Evolutionary conservation across 1,140 invertebrate genomes (phyloP).

Genomic region (Plodia interpunctella): DNA sequence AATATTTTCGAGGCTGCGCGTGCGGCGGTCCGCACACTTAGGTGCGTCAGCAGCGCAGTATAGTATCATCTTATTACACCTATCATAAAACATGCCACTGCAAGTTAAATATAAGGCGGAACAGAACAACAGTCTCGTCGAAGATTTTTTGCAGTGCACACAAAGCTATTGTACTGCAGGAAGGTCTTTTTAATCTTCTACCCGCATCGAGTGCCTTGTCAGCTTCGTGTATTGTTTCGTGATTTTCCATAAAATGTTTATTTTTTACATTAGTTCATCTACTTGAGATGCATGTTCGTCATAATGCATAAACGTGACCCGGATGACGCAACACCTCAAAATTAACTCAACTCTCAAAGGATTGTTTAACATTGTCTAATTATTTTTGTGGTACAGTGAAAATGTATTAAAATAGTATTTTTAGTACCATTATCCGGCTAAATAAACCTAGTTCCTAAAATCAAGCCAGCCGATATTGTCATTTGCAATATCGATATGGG

Average conservation of each 20-base stretch:
- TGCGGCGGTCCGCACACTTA: constrained; percentile 41
- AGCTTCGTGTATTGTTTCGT: constrained; percentile 13
- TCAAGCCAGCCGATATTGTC: neutral
- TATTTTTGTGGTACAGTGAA: no score
- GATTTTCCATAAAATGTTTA: neutral
- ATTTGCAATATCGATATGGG: constrained; percentile 10
- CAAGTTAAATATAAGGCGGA: constrained; percentile 4
- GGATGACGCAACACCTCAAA: constrained; percentile 28
- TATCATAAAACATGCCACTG: constrained; percentile 3
- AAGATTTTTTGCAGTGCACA: neutral
- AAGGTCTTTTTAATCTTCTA: constrained; percentile 35
- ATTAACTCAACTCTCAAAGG: no score
- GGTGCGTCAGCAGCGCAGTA: constrained; percentile 24
- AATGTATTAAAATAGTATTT: no score
- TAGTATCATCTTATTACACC: constrained; percentile 8
- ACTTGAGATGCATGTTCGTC: neutral
- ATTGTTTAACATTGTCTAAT: no score
- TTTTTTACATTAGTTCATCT: neutral
- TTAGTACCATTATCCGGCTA: neutral
- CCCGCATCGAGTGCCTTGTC: constrained; percentile 15
- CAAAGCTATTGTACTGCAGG: constrained; percentile 30
- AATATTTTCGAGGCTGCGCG: constrained; percentile 65
- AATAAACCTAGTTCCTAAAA: neutral
- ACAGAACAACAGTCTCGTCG: neutral
- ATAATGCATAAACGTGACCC: constrained; percentile 13